These are phyloP conservation scores for Drosophila percnosoma DNA, from an alignment of 2,888 invertebrate genomes.

Conservation along the genomic window DNA sequence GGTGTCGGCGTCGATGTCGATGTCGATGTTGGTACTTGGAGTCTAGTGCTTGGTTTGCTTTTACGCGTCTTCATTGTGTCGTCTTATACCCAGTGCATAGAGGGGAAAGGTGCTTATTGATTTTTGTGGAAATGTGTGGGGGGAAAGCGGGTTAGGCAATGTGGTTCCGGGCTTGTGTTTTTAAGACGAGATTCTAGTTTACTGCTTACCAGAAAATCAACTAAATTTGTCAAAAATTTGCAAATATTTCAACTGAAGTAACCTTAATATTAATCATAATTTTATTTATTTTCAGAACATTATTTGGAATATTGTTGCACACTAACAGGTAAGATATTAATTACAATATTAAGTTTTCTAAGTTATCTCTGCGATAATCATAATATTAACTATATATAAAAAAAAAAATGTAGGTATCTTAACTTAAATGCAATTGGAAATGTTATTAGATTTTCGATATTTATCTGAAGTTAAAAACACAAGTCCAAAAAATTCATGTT, in stretches of 20 bases:
- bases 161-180: background rate
- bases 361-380: background rate
- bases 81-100: slow-evolving; percentile 21
- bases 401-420: background rate
- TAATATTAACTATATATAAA: background rate
- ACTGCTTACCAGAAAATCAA: background rate
- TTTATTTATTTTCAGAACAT: background rate
- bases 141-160: background rate
- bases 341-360: background rate
- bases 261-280: background rate
- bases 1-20: slow-evolving; percentile 29
- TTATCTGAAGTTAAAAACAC: background rate
- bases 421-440: background rate
- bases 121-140: background rate
- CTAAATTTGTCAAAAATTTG: background rate
- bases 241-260: background rate
- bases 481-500: background rate
- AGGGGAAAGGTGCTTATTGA: background rate
- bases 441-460: too few relatives aligned
- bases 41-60: slow-evolving; percentile 47
- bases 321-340: background rate
- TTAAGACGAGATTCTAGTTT: background rate
- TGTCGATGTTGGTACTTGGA: slow-evolving; percentile 34
- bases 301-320: background rate
- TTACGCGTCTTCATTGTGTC: slow-evolving; percentile 51